Conservation (phyloP, 2,888 invertebrate genomes). For the Aleiodes alternator region DNA sequence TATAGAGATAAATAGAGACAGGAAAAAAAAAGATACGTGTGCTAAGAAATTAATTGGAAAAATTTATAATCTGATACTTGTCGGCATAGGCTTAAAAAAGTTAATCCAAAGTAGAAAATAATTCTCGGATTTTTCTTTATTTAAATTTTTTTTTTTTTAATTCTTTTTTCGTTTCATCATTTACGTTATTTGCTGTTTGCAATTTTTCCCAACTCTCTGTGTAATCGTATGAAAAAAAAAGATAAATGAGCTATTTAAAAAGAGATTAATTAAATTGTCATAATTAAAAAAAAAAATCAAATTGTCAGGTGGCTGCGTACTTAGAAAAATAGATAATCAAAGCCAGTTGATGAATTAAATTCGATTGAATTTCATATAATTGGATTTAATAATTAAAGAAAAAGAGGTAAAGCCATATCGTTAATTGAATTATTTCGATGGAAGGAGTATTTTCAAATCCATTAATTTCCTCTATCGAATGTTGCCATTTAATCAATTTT, state of each 20-base stretch:
- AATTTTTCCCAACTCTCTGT: constrained; percentile 9
- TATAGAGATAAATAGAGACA: constrained; percentile 54
- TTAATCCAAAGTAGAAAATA: constrained; percentile 21
- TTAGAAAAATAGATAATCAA: constrained; percentile 25
- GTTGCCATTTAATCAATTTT: constrained; percentile 60
- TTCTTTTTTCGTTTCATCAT: not conserved
- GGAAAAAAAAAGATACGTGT: constrained; percentile 37
- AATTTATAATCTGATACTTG: constrained; percentile 23
- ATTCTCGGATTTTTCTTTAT: not conserved
- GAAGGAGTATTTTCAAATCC: constrained; percentile 41
- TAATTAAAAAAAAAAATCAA: no score
- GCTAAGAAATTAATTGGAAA: constrained; percentile 56
- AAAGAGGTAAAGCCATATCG: not conserved
- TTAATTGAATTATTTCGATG: not conserved
- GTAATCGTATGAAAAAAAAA: constrained; percentile 2
- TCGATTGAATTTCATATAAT: constrained; percentile 13
- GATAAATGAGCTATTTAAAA: constrained; percentile 17
- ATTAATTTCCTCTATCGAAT: constrained; percentile 51
- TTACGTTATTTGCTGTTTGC: not conserved
- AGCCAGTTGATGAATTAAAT: not conserved
- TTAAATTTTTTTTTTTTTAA: constrained; percentile 1
- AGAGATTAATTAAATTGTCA: constrained; percentile 23
- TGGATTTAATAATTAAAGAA: not conserved
- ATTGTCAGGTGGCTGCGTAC: constrained; percentile 35
- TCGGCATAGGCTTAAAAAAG: constrained; percentile 10